Evolutionary conservation across 2,113 vertebrate species (phyloP).

Genomic region (Mastomys coucha): DNA sequence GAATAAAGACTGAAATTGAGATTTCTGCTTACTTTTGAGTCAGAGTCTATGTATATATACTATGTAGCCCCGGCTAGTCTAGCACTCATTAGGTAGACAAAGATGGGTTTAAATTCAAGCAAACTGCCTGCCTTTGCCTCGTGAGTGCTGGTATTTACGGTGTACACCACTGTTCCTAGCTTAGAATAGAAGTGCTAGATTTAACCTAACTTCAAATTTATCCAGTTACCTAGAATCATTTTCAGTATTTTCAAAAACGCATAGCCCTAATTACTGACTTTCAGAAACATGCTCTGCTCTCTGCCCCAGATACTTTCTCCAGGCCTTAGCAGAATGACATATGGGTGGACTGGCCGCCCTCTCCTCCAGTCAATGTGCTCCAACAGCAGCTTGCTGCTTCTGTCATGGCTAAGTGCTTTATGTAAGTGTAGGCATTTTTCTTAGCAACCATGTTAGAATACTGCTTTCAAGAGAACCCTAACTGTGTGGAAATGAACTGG

Average conservation of each 20-base stretch:
- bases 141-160: not conserved
- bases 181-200: not conserved
- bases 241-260: too few species aligned
- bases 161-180: not conserved
- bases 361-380: constrained; percentile 1
- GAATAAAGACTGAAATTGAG: too few species aligned
- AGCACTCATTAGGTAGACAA: not conserved
- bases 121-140: not conserved
- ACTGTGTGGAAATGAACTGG: not conserved
- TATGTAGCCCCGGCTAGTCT: not conserved
- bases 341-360: constrained; percentile 27
- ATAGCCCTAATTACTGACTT: not conserved
- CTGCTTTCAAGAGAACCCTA: constrained; percentile 15
- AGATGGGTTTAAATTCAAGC: not conserved
- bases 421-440: constrained; percentile 43
- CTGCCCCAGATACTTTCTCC: not conserved
- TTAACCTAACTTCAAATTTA: constrained; percentile 14
- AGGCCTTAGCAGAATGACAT: not conserved
- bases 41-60: too few species aligned
- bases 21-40: too few species aligned
- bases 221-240: too few species aligned
- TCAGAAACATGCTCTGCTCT: constrained; percentile 1
- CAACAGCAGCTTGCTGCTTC: too few species aligned
- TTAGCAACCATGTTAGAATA: not conserved
- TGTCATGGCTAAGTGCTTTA: too few species aligned